Conservation (phyloP, 1,140 invertebrate species). For the Triops cancriformis region DNA sequence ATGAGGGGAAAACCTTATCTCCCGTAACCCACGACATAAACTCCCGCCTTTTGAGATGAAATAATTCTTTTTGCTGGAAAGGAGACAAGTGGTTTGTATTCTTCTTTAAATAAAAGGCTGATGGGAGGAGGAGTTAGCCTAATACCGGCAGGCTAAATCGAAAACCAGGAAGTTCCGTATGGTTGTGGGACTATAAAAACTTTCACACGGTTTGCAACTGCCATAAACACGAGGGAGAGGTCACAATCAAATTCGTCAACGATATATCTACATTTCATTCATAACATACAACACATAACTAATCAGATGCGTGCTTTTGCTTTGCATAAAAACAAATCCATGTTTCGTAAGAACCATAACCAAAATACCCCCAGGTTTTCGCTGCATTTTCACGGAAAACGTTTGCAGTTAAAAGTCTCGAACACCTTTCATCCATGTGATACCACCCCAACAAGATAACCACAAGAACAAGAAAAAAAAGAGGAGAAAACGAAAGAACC, state of each 20-base stretch:
- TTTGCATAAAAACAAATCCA: neutral
- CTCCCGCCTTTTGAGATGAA: neutral
- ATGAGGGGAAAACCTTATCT: no score
- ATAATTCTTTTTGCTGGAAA: neutral
- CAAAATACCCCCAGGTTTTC: neutral
- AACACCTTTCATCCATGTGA: neutral
- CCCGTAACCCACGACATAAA: no score
- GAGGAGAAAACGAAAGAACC: neutral
- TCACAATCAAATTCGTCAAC: neutral
- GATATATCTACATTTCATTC: slow-evolving; percentile 11
- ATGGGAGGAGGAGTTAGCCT: neutral
- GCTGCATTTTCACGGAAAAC: neutral
- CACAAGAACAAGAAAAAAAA: neutral
- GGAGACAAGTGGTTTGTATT: slow-evolving; percentile 7
- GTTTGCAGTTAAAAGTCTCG: neutral
- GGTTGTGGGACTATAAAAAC: neutral
- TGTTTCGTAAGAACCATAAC: neutral
- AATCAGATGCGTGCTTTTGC: neutral
- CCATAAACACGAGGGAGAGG: neutral
- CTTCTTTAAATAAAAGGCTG: neutral
- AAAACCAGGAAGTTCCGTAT: neutral
- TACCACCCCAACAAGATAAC: neutral
- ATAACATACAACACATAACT: neutral
- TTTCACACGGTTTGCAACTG: neutral
- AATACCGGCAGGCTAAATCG: neutral